Evolutionary conservation across 2,888 invertebrate species (phyloP).

Genomic region (Tinea pellionella): DNA sequence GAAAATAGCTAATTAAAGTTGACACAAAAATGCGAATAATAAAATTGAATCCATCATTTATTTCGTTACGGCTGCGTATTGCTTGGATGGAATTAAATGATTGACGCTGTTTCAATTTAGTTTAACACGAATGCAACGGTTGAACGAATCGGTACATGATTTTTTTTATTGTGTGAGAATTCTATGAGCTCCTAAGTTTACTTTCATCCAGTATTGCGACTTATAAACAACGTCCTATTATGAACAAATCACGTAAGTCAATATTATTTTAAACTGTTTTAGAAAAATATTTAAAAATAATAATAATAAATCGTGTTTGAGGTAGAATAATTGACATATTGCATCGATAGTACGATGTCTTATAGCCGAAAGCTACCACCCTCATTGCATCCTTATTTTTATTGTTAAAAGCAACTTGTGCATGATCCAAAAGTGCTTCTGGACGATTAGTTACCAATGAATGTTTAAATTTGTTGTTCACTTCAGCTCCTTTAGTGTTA

Average conservation of each 20-base stretch:
- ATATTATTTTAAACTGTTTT: neutral
- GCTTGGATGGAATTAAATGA: constrained; percentile 63
- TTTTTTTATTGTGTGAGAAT: constrained; percentile 64
- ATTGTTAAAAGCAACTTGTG: constrained; percentile 49
- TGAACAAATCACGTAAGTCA: constrained; percentile 61
- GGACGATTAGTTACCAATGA: constrained; percentile 59
- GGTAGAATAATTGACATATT: neutral
- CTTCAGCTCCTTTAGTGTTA: constrained; percentile 65
- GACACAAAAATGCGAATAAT: constrained; percentile 63
- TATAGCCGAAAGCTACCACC: constrained; percentile 32
- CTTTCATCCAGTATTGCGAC: constrained; percentile 21
- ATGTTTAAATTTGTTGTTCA: constrained; percentile 67
- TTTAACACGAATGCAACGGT: constrained; percentile 61
- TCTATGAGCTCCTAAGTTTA: constrained; percentile 40
- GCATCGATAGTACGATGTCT: neutral
- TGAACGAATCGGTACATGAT: constrained; percentile 64
- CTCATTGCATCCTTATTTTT: constrained; percentile 32
- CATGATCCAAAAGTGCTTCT: constrained; percentile 59
- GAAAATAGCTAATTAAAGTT: constrained; percentile 68
- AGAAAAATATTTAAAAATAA: constrained; percentile 19
- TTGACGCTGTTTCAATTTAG: constrained; percentile 68
- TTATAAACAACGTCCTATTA: constrained; percentile 44
- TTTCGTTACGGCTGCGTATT: constrained; percentile 62
- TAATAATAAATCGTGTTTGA: neutral
- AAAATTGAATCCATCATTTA: constrained; percentile 66